Evolutionary conservation across 2,113 vertebrate species (phyloP), one percentile per base, ranked within the genome.

Genomic region (Anolis carolinensis): DNA sequence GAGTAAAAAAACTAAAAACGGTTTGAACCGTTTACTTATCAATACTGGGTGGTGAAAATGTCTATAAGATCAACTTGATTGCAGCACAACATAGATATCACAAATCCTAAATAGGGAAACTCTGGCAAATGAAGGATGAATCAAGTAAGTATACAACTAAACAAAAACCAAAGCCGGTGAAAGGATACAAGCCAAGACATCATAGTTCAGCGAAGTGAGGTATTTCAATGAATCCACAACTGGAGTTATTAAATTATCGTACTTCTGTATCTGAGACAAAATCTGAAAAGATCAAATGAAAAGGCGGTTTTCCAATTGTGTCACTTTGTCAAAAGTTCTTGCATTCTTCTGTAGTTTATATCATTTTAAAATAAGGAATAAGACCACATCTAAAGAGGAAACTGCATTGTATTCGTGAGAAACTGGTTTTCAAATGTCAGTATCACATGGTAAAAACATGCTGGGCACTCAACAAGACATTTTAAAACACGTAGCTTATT

Each of bases 181-280:
- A 95, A 99, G 98, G 98, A 99, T 99, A 99, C 98, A 99, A n/a
- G 99, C 99, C 95, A 99, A 95, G 88, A 99, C 97, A 90, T 99
- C 99, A 0, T 99, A 99, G 96, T 98, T 99, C 92, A 99, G 96
- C 0, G 98, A 99, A 89, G 99, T 99, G 96, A 99, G 98, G 97
- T 98, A 99, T 97, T 99, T 99, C 95, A 99, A 95, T 8, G 98
- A 99, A 93, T 99, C 99, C 91, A 99, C 98, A 81, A 99, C 98
- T 0, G 99, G 99, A 86, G 97, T 98, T 92, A 99, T 99, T 92
- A 99, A 96, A 94, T 99, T 99, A 95, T 99, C 98, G 0, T 99
- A 99, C 95, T 98, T 99, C 92, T 99, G 99, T 95, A 99, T 99
- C 96, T 99, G 98, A 62, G 98, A 99, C 91, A 99, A 96, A 93